Base-by-base conservation (phyloP, 2,797 vertebrate genomes). In the Cetoscarus ocellatus region DNA sequence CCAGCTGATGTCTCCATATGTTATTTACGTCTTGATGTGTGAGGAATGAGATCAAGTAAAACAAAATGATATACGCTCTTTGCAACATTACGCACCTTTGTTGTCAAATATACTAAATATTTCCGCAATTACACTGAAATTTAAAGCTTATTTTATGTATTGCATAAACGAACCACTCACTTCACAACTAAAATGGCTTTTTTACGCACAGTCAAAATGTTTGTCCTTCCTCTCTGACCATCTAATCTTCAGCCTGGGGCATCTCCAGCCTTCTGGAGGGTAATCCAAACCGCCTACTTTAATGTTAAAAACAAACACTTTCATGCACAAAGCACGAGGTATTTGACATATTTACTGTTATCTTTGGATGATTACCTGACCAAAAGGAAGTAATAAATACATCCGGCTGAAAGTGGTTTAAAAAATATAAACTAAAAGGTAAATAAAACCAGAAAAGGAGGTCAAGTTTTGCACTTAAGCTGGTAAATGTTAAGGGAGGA, bases 121-220 rank as follows among this genome's bases (percentile, higher is more conserved):
- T n/a, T n/a, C n/a, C n/a, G n/a, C n/a, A 50, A 12, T 14, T 38
- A 36, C 9, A 19, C 48, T 58, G 61, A 19, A 51, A 63, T 17
- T 27, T 3, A 13, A 7, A 39, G 15, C 35, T 18, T 8, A 3
- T 7, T 6, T 17, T 8, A 44, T 45, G 53, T 13, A 17, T 53
- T 8, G 15, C 39, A 9, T 43, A 35, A 67, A 56, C 49, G 55
- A 82, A 81, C 69, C 85, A 80, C 86, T 78, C 79, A 52, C 76
- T 56, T 53, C 60, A 50, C 11, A 19, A 47, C 35, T 6, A 17
- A 54, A 51, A 82, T 84, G 45, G 71, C 74, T 27, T 66, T 76
- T 15, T 73, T 69, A 77, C 42, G 55, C 77, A 63, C 64, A 34
- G 34, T 48, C 42, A 48, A 11, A 34, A 42, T 3, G 58, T 47